phyloP scores from a whole-genome alignment of 2,113 vertebrate genomes.

The Apus apus region DNA sequence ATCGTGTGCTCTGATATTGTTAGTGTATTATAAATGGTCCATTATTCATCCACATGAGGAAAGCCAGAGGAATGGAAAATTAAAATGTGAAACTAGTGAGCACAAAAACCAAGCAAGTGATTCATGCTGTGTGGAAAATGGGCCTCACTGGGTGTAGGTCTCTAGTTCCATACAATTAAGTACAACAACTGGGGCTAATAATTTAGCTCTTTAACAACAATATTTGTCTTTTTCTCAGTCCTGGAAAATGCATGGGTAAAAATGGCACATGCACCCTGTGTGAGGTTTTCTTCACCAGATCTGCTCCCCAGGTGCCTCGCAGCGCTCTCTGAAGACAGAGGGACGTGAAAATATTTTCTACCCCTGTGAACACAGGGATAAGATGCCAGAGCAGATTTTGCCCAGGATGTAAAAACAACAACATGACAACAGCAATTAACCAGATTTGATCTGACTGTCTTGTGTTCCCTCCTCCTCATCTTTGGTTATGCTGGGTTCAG shows the following conservation, averaged over 20 bases:
- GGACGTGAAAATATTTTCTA: background rate
- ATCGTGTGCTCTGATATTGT: background rate
- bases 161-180: background rate
- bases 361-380: background rate
- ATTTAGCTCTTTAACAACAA: background rate
- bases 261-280: rapidly evolving
- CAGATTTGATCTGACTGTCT: background rate
- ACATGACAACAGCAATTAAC: background rate
- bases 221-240: background rate
- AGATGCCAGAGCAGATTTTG: background rate
- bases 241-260: background rate
- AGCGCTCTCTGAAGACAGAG: background rate
- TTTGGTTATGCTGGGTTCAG: background rate
- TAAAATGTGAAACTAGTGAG: background rate
- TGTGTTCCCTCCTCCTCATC: background rate
- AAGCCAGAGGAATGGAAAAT: slow-evolving; percentile 44
- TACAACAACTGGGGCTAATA: background rate
- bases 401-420: rapidly evolving
- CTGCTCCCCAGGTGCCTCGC: background rate
- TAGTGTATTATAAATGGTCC: background rate
- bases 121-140: slow-evolving; percentile 26
- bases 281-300: background rate
- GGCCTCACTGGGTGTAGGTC: background rate
- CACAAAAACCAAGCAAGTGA: background rate
- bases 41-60: background rate